These are phyloP conservation scores for Diprion similis DNA, from an alignment of 1,140 invertebrate genomes.

Conservation along the genomic window DNA sequence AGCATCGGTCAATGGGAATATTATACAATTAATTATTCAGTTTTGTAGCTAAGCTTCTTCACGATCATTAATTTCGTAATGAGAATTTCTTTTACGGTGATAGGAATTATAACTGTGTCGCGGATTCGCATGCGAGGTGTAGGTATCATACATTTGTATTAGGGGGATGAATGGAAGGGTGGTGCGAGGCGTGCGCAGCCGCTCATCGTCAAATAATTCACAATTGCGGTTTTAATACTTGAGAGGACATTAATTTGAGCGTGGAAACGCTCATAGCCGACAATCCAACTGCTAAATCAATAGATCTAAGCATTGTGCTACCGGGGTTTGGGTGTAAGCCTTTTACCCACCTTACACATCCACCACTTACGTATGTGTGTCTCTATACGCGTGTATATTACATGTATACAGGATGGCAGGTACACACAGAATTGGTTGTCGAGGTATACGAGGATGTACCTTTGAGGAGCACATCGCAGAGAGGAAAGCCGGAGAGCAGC, in stretches of 20 bases:
- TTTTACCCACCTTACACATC: background rate
- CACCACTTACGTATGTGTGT: background rate
- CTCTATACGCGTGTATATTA: background rate
- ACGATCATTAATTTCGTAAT: too few species aligned
- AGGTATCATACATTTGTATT: too few species aligned
- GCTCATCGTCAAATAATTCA: too few species aligned
- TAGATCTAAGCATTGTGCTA: background rate
- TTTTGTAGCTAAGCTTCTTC: too few species aligned
- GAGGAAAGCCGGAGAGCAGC: background rate
- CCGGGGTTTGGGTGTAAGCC: background rate
- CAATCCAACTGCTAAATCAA: background rate
- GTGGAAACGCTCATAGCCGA: background rate
- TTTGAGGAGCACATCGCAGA: background rate
- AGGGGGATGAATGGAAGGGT: too few species aligned
- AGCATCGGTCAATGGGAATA: too few species aligned
- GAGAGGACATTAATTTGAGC: background rate
- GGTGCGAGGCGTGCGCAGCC: too few species aligned
- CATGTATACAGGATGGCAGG: too few species aligned
- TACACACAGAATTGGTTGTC: background rate
- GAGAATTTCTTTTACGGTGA: too few species aligned
- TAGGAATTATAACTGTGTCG: too few species aligned
- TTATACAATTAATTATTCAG: too few species aligned
- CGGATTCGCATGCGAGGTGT: too few species aligned
- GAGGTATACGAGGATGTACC: background rate
- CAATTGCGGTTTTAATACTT: background rate